A percentile compares a stretch with the other conserved stretches of the same genome.
Evolutionary conservation across 2,888 invertebrate species (phyloP).

Genomic region (Pyrochroa serraticornis): DNA sequence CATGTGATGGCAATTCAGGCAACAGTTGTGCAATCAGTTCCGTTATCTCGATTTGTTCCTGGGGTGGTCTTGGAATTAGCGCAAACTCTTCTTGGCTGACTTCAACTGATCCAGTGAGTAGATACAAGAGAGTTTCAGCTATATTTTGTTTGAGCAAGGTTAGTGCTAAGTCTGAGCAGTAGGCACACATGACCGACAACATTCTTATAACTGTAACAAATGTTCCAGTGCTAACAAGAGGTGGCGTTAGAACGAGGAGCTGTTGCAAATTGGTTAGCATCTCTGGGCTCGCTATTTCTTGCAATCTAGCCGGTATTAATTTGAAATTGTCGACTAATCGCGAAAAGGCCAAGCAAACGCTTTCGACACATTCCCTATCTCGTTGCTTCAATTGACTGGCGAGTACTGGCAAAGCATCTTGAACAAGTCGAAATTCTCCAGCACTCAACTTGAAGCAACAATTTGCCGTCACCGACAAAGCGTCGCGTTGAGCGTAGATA

Average conservation of each 20-base stretch:
- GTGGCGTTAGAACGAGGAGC: slow-evolving; percentile 90
- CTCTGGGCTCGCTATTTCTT: slow-evolving; percentile 92
- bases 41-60: slow-evolving; percentile 97
- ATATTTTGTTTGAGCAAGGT: slow-evolving; percentile 93
- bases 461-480: slow-evolving; percentile 95
- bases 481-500: slow-evolving; percentile 95
- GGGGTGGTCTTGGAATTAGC: slow-evolving; percentile 81
- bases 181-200: slow-evolving; percentile 94
- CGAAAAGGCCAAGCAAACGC: slow-evolving; percentile 95
- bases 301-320: slow-evolving; percentile 84
- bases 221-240: slow-evolving; percentile 92
- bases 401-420: slow-evolving; percentile 84
- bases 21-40: slow-evolving; percentile 96
- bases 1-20: slow-evolving; percentile 94
- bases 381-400: slow-evolving; percentile 81
- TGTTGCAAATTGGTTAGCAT: slow-evolving; percentile 93
- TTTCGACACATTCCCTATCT: slow-evolving; percentile 98
- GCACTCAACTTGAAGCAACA: slow-evolving; percentile 93
- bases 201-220: slow-evolving; percentile 96
- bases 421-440: slow-evolving; percentile 93
- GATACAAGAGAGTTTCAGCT: slow-evolving; percentile 91
- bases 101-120: slow-evolving; percentile 86
- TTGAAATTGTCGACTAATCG: slow-evolving; percentile 96
- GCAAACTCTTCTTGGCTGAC: slow-evolving; percentile 72
- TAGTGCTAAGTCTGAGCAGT: slow-evolving; percentile 93